Conservation (phyloP, 2,888 invertebrate species). For the Camponotus fellah region DNA sequence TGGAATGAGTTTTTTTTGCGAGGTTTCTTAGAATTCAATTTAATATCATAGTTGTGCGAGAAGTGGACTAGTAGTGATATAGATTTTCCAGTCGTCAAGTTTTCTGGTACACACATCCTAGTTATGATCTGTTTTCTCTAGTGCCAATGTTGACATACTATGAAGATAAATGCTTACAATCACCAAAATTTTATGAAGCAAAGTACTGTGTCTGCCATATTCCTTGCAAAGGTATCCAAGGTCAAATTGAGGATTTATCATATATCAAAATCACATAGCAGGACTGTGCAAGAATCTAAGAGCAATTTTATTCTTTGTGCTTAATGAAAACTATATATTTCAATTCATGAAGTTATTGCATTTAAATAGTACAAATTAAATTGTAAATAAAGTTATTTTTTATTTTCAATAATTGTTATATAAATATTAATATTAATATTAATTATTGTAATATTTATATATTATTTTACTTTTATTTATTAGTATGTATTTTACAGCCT, state of each 20-base stretch:
- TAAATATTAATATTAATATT: slow-evolving; percentile 6
- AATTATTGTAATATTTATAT: not conserved
- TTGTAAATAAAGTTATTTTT: not conserved
- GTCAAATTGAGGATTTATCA: slow-evolving; percentile 71
- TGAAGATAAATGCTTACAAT: slow-evolving; percentile 83
- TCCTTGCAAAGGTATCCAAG: slow-evolving; percentile 82
- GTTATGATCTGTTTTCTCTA: slow-evolving; percentile 81
- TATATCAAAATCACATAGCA: slow-evolving; percentile 59
- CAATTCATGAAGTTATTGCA: not conserved
- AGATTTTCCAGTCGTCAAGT: slow-evolving; percentile 70
- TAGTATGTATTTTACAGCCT: not conserved
- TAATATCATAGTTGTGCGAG: slow-evolving; percentile 42
- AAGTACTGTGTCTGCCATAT: slow-evolving; percentile 82
- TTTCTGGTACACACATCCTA: slow-evolving; percentile 62
- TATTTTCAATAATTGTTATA: not conserved
- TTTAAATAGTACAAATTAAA: slow-evolving; percentile 8
- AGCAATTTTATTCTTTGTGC: not conserved
- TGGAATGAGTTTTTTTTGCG: slow-evolving; percentile 36
- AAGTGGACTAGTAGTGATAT: slow-evolving; percentile 71
- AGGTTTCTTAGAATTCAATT: slow-evolving; percentile 25
- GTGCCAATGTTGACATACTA: slow-evolving; percentile 83
- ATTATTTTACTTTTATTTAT: not conserved
- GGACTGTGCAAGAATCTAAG: slow-evolving; percentile 67
- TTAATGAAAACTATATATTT: not conserved
- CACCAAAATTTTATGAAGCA: slow-evolving; percentile 83